Evolutionary conservation across 1,140 invertebrate genomes (phyloP).

Genomic region (Microplitis demolitor): DNA sequence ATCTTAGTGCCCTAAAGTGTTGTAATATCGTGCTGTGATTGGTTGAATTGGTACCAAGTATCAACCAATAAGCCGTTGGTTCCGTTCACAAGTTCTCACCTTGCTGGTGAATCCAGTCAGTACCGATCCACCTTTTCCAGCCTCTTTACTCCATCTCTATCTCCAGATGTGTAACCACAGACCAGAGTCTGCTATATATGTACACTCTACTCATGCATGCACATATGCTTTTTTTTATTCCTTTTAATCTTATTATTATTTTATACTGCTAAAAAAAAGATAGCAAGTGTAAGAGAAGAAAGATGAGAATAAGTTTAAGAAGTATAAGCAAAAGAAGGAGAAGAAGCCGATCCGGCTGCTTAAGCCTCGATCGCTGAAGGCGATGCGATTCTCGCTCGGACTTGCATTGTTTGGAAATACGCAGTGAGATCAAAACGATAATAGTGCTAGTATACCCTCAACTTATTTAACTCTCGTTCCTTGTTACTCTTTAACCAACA

Average conservation of each 20-base stretch:
- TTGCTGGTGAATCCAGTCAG: constrained; percentile 15
- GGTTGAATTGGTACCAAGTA: constrained; percentile 14
- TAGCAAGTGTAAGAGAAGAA: not conserved
- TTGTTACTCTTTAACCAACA: not conserved
- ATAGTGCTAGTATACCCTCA: constrained; percentile 21
- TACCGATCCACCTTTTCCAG: constrained; percentile 11
- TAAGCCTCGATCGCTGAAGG: constrained; percentile 20
- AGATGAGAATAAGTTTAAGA: not conserved
- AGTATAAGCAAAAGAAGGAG: not conserved
- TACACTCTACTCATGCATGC: not conserved
- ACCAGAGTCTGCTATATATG: not conserved
- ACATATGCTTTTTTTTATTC: not conserved
- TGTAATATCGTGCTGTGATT: constrained; percentile 9
- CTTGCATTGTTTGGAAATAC: constrained; percentile 59
- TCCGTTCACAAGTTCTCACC: constrained; percentile 18
- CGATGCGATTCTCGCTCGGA: constrained; percentile 36
- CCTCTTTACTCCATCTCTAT: no score
- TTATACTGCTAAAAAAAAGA: not conserved
- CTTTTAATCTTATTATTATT: not conserved
- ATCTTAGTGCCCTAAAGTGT: no score
- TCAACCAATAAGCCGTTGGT: constrained; percentile 21
- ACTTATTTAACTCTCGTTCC: constrained; percentile 2
- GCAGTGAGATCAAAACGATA: constrained; percentile 44
- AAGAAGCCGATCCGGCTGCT: constrained; percentile 4
- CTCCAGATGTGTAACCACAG: not conserved